phyloP scores from a whole-genome alignment of 1,140 invertebrate genomes.

The Anastrepha obliqua region DNA sequence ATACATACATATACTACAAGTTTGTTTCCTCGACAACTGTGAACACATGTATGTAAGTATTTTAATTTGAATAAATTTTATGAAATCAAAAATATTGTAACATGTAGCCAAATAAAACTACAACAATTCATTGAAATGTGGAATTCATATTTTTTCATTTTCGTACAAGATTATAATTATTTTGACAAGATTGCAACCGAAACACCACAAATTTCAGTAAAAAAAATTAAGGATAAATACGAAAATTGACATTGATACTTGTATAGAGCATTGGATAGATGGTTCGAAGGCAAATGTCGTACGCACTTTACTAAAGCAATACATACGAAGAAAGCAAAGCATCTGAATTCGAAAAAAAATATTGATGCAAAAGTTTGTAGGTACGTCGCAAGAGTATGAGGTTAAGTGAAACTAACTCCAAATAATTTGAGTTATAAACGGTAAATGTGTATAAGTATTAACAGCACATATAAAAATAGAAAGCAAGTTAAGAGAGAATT shows the following conservation, averaged over 20 bases:
- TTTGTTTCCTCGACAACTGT: neutral
- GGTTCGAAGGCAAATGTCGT: neutral
- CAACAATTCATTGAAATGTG: too few species aligned
- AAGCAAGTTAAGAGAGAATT: neutral
- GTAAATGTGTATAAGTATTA: neutral
- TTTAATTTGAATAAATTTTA: neutral
- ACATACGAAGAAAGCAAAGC: neutral
- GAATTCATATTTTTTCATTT: neutral
- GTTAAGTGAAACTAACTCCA: neutral
- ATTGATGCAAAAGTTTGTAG: neutral
- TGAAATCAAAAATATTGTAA: constrained; percentile 10
- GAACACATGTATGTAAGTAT: neutral
- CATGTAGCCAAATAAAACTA: neutral
- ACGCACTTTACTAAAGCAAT: neutral
- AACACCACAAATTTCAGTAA: constrained; percentile 24
- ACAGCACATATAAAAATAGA: neutral
- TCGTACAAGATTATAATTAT: neutral
- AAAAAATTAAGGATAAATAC: neutral
- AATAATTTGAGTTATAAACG: constrained; percentile 2
- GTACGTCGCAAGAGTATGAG: neutral
- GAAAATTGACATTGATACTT: constrained; percentile 2
- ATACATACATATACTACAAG: neutral
- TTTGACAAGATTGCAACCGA: constrained; percentile 14
- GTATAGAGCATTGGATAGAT: neutral
- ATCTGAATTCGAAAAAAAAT: constrained; percentile 12